A percentile compares a stretch with the other conserved stretches of the same genome.
phyloP scores from a whole-genome alignment of 1,140 invertebrate genomes.

The Plutomurus gul region DNA sequence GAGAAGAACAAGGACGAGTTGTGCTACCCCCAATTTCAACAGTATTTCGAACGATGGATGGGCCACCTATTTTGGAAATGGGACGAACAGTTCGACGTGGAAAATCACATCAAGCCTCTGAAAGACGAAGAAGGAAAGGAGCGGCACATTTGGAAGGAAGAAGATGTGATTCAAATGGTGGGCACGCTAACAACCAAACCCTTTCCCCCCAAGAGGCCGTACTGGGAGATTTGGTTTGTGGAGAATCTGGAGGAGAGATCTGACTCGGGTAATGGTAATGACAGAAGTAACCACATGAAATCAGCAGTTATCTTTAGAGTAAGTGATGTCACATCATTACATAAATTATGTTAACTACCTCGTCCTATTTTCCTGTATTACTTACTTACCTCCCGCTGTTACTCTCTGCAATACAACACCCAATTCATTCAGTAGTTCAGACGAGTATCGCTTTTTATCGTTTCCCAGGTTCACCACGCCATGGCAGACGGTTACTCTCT shows the following conservation, averaged over 20 bases:
- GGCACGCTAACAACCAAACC: not conserved
- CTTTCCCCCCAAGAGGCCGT: not conserved
- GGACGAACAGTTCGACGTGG: conserved; percentile 14
- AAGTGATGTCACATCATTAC: no score
- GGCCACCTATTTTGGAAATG: conserved; percentile 36
- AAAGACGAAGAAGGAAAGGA: not conserved
- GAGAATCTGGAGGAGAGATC: not conserved
- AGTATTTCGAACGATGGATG: conserved; percentile 37
- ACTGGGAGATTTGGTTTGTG: not conserved
- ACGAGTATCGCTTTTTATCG: not conserved
- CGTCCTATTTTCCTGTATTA: not conserved
- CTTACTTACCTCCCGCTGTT: not conserved
- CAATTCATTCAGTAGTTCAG: no score
- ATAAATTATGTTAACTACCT: not conserved
- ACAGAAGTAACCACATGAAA: not conserved
- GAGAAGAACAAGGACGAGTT: not conserved
- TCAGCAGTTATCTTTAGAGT: conserved; percentile 8
- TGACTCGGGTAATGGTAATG: not conserved
- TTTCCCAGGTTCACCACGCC: not conserved
- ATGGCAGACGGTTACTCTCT: conserved; percentile 4
- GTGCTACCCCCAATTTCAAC: conserved; percentile 36
- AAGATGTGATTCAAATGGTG: not conserved
- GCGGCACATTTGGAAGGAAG: not conserved
- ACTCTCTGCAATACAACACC: no score
- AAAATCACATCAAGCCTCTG: conserved; percentile 2